A percentile compares a stretch with the other conserved stretches of the same genome.
These are phyloP conservation scores for Liopterus haemorrhoidalis DNA, from an alignment of 2,888 invertebrate genomes.

Conservation along the genomic window DNA sequence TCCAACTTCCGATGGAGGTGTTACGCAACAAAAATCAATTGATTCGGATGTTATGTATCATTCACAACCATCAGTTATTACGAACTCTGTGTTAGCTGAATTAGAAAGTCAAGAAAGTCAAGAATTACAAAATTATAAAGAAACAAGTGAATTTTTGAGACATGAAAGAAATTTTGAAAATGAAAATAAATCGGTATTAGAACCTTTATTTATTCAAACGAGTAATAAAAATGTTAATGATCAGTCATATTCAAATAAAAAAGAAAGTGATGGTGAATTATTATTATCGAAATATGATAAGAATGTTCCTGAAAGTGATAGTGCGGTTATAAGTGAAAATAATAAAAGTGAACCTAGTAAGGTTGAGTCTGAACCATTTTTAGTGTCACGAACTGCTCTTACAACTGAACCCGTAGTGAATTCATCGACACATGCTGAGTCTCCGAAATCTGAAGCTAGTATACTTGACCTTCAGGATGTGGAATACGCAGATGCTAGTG, in stretches of 20 bases:
- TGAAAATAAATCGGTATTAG: conserved; percentile 20
- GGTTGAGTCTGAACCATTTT: conserved; percentile 38
- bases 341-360: conserved; percentile 23
- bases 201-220: conserved; percentile 16
- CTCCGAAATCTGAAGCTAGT: conserved; percentile 48
- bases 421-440: conserved; percentile 28
- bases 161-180: conserved; percentile 23
- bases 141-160: conserved; percentile 21
- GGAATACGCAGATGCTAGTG: conserved; percentile 54
- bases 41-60: conserved; percentile 44
- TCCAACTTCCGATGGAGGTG: conserved; percentile 26
- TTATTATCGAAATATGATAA: conserved; percentile 51
- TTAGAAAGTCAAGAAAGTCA: conserved; percentile 41
- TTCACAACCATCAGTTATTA: conserved; percentile 35
- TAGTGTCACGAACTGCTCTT: conserved; percentile 31
- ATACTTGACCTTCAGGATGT: conserved; percentile 53
- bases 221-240: conserved; percentile 15
- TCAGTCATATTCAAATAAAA: conserved; percentile 7
- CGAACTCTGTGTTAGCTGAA: conserved; percentile 42
- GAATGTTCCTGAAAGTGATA: conserved; percentile 51
- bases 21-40: conserved; percentile 40
- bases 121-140: conserved; percentile 8
- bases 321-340: conserved; percentile 24
- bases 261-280: conserved; percentile 48
- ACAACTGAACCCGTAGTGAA: conserved; percentile 9